A percentile compares a stretch with the other conserved stretches of the same genome.
Conservation (phyloP, 2,113 vertebrate species). For the Amphiprion ocellaris region DNA sequence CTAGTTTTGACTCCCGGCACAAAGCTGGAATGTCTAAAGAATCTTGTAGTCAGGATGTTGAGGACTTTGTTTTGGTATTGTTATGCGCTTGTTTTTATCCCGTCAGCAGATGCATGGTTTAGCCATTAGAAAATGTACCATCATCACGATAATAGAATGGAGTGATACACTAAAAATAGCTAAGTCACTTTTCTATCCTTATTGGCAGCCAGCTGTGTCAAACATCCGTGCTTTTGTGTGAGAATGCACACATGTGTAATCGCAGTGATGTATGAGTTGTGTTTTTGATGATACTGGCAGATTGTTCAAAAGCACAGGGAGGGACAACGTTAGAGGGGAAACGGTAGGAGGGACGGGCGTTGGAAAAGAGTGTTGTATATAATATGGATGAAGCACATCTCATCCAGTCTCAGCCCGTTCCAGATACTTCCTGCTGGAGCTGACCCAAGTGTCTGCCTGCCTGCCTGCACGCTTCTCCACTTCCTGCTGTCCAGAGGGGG, state of each 20-base stretch:
- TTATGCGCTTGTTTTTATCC: constrained; percentile 28
- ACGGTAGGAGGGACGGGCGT: constrained; percentile 24
- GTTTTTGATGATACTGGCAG: constrained; percentile 43
- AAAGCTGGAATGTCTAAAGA: constrained; percentile 11
- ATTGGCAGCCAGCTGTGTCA: constrained; percentile 17
- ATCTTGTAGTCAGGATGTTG: constrained; percentile 15
- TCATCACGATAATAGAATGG: not conserved
- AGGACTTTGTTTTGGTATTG: not conserved
- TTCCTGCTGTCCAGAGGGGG: constrained; percentile 65
- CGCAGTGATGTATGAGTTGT: constrained; percentile 8
- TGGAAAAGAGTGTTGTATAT: constrained; percentile 50
- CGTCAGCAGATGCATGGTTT: constrained; percentile 19
- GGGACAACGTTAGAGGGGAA: constrained; percentile 44
- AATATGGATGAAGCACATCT: constrained; percentile 46
- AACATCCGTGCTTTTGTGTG: constrained; percentile 24
- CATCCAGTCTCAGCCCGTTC: constrained; percentile 40
- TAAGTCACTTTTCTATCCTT: constrained; percentile 2
- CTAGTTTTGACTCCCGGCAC: constrained; percentile 1
- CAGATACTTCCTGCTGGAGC: constrained; percentile 77
- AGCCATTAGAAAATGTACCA: constrained; percentile 33
- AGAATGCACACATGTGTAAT: not conserved
- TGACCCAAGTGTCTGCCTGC: constrained; percentile 45
- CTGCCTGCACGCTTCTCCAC: constrained; percentile 61
- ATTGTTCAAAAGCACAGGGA: constrained; percentile 44
- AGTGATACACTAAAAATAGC: constrained; percentile 19